Evolutionary conservation across 2,888 invertebrate species (phyloP).

Genomic region (Amphipyra tragopoginis): DNA sequence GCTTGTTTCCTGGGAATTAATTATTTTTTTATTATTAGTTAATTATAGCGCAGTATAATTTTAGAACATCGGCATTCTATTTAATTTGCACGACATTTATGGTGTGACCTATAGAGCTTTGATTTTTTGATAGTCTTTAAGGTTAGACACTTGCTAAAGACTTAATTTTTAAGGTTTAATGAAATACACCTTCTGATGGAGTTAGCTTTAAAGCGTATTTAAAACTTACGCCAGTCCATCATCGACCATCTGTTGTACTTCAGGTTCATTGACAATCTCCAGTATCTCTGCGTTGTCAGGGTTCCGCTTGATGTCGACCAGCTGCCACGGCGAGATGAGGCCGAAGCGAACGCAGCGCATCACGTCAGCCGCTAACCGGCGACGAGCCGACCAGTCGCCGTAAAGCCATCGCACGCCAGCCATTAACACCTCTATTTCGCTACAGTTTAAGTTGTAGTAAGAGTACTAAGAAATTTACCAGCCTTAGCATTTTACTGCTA

Average conservation of each 20-base stretch:
- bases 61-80: background rate
- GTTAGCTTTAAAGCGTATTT: background rate
- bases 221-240: slow-evolving; percentile 93
- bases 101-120: no score
- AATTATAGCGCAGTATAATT: background rate
- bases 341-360: slow-evolving; percentile 94
- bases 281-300: slow-evolving; percentile 93
- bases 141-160: no score
- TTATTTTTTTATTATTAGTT: background rate
- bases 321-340: slow-evolving; percentile 94
- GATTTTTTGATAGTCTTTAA: no score
- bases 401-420: slow-evolving; percentile 95
- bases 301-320: slow-evolving; percentile 94
- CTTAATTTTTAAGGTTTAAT: no score
- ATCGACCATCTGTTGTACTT: slow-evolving; percentile 94
- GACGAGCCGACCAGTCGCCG: slow-evolving; percentile 92
- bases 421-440: slow-evolving; percentile 94
- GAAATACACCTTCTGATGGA: no score
- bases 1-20: background rate
- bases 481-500: no score
- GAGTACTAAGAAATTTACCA: no score
- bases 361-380: slow-evolving; percentile 89
- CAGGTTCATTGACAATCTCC: slow-evolving; percentile 91
- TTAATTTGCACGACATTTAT: background rate
- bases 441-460: slow-evolving; percentile 28